These are phyloP conservation scores for Sylvietta virens DNA, from an alignment of 2,113 vertebrate genomes.

Conservation along the genomic window DNA sequence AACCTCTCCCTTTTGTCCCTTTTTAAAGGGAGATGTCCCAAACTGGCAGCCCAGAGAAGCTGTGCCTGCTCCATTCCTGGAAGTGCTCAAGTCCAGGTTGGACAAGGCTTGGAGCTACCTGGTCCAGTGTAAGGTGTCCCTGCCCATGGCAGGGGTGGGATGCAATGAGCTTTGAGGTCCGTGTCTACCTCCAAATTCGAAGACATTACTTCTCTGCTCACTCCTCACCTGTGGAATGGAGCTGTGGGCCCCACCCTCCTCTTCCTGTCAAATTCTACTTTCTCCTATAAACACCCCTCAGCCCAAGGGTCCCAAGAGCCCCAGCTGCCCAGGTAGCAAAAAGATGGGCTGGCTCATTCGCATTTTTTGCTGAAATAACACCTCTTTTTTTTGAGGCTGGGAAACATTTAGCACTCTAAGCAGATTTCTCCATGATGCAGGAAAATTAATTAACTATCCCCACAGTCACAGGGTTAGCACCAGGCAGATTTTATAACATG, in stretches of 20 bases:
- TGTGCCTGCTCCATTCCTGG: neutral
- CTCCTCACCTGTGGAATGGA: neutral
- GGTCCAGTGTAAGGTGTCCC: neutral
- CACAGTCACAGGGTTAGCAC: neutral
- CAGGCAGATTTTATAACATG: neutral
- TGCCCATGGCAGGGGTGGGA: neutral
- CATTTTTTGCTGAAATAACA: neutral
- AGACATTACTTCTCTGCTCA: neutral
- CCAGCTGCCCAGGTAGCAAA: neutral
- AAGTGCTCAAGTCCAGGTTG: neutral
- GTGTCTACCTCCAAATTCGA: neutral
- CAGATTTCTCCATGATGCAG: neutral
- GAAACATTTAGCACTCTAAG: neutral
- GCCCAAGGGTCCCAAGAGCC: neutral
- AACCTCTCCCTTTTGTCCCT: neutral
- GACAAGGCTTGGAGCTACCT: neutral
- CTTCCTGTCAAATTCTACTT: neutral
- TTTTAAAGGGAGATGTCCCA: neutral
- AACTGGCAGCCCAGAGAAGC: neutral
- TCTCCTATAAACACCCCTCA: neutral
- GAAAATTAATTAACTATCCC: slow-evolving; percentile 28
- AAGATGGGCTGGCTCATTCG: neutral
- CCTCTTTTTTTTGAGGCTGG: neutral
- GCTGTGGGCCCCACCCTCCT: neutral
- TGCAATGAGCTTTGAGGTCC: neutral